Conservation (phyloP, 53 echinoderm and acorn worm species). For the Antedon mediterranea region DNA sequence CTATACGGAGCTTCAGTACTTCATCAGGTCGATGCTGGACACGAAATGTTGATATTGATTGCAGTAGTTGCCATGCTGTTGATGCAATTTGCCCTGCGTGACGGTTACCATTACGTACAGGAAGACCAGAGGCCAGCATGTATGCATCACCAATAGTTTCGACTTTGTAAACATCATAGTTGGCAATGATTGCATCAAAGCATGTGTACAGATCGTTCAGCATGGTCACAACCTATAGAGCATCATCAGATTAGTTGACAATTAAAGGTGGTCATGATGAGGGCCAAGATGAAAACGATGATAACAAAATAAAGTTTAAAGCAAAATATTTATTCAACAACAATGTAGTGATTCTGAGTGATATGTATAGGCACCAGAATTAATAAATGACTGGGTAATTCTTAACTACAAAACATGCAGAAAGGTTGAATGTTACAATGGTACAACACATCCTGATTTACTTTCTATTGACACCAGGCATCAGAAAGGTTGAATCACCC, state of each 20-base stretch:
- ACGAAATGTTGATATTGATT: conserved; percentile 44
- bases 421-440: no score
- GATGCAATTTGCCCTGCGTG: conserved; percentile 80
- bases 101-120: conserved; percentile 69
- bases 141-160: conserved; percentile 98
- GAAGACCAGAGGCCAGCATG: conserved; percentile 96
- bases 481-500: no score
- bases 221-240: conserved; percentile 91
- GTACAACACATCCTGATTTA: no score
- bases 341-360: no score
- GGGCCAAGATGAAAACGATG: no score
- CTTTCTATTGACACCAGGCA: no score
- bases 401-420: no score
- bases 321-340: no score
- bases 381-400: no score
- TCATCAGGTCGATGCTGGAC: conserved; percentile 67
- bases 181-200: conserved; percentile 92
- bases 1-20: conserved; percentile 72
- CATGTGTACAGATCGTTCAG: conserved; percentile 82
- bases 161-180: conserved; percentile 98
- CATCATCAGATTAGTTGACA: neutral
- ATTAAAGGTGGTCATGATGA: no score
- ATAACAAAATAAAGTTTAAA: no score
- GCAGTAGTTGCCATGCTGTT: conserved; percentile 65
- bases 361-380: no score